phyloP scores from a whole-genome alignment of 2,797 vertebrate genomes.

The Semaprochilodus insignis region DNA sequence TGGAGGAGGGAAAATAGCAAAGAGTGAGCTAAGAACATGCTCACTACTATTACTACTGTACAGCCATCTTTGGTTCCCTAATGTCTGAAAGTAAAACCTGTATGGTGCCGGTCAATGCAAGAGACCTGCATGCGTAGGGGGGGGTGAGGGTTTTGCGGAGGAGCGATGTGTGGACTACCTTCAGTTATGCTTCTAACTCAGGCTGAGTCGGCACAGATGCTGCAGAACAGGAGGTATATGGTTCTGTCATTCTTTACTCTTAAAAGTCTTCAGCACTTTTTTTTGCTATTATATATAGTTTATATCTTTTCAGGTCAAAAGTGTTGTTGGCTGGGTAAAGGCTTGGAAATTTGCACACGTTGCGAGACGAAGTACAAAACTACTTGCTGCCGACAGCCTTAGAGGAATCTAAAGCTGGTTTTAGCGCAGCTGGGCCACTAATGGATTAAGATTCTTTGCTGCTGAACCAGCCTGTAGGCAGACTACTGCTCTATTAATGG shows the following conservation, averaged over 20 bases:
- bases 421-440: constrained; percentile 37
- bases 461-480: constrained; percentile 35
- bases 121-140: constrained; percentile 61
- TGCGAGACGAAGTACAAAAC: constrained; percentile 38
- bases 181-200: constrained; percentile 85
- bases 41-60: constrained; percentile 86
- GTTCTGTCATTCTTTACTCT: constrained; percentile 29
- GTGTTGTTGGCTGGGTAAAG: constrained; percentile 32
- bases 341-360: constrained; percentile 44
- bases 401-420: constrained; percentile 33
- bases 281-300: constrained; percentile 26
- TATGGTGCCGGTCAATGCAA: constrained; percentile 48
- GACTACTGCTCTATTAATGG: constrained; percentile 46
- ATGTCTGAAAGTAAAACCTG: constrained; percentile 47
- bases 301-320: constrained; percentile 17
- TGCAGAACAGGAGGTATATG: constrained; percentile 63
- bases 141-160: constrained; percentile 33
- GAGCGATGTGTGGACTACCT: constrained; percentile 77
- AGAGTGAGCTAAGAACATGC: constrained; percentile 71
- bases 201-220: constrained; percentile 76
- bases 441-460: constrained; percentile 28
- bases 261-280: constrained; percentile 10
- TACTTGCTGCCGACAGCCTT: constrained; percentile 39
- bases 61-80: constrained; percentile 81
- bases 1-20: constrained; percentile 8